Evolutionary conservation across 23 tunicate genomes (phyloP).

Genomic region (Halocynthia aurantium): DNA sequence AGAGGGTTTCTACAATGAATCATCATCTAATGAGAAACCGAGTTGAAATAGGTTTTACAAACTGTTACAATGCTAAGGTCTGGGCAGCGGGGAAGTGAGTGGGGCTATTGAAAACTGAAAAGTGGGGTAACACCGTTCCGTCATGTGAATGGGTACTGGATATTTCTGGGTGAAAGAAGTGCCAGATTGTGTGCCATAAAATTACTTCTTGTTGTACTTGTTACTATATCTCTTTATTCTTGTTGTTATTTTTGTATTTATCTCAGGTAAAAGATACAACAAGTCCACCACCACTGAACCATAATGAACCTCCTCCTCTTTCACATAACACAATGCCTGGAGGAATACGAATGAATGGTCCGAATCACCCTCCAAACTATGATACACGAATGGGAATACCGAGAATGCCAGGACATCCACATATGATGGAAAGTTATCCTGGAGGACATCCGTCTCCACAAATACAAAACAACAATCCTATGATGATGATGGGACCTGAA

Average conservation of each 20-base stretch:
- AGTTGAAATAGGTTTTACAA: too few species aligned
- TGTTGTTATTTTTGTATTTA: not conserved
- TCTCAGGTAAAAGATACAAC: constrained; percentile 76
- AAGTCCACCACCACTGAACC: constrained; percentile 77
- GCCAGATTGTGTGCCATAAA: too few species aligned
- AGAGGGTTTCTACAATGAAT: too few species aligned
- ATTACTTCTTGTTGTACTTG: not conserved
- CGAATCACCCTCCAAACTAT: constrained; percentile 14
- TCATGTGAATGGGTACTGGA: too few species aligned
- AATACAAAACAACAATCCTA: not conserved
- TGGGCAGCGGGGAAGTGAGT: not conserved
- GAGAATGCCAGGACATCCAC: not conserved
- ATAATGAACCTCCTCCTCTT: constrained; percentile 47
- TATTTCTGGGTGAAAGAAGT: too few species aligned
- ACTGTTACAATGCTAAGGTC: not conserved
- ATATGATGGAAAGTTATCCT: constrained; percentile 13
- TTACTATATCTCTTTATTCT: not conserved
- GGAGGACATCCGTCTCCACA: constrained; percentile 14
- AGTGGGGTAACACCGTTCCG: too few species aligned
- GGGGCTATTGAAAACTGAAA: not conserved
- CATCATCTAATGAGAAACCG: too few species aligned
- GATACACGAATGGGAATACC: constrained; percentile 14
- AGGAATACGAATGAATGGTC: constrained; percentile 10
- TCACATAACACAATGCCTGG: constrained; percentile 50
- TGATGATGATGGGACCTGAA: constrained; percentile 27